These are phyloP conservation scores for Labeo catla DNA, from an alignment of 2,113 vertebrate genomes.

Conservation along the genomic window DNA sequence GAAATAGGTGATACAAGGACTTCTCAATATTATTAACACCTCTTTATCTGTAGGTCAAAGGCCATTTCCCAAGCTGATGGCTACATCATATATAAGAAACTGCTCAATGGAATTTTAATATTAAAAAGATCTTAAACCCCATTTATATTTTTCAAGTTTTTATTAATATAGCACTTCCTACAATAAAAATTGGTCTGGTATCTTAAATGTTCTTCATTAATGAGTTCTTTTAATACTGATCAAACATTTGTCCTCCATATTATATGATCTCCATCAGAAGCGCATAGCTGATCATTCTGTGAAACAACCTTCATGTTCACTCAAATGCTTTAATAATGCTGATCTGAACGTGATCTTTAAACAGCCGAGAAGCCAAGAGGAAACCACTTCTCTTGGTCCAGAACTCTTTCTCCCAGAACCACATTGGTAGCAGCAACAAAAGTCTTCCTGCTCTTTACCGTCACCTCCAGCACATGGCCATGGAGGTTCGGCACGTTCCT, in stretches of 20 bases:
- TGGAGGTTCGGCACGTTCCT: conserved; percentile 68
- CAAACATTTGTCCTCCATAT: neutral
- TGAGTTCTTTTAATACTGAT: neutral
- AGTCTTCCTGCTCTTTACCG: conserved; percentile 81
- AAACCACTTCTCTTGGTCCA: conserved; percentile 83
- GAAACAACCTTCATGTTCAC: neutral
- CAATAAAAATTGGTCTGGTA: neutral
- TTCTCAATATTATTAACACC: neutral
- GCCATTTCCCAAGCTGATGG: neutral
- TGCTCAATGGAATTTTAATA: neutral
- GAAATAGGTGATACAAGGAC: neutral
- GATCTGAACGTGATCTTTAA: conserved; percentile 57
- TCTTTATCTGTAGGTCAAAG: neutral
- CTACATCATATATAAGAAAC: neutral
- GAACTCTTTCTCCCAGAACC: conserved; percentile 68
- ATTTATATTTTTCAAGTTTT: neutral
- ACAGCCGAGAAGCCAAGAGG: conserved; percentile 76
- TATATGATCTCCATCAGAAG: neutral
- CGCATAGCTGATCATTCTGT: neutral
- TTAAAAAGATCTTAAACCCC: neutral
- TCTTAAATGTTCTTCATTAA: neutral
- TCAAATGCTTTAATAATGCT: neutral
- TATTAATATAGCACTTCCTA: neutral
- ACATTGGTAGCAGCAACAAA: conserved; percentile 82
- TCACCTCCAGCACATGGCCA: conserved; percentile 78